These are phyloP conservation scores for Busseola fusca DNA, from an alignment of 2,888 invertebrate genomes.

Conservation along the genomic window DNA sequence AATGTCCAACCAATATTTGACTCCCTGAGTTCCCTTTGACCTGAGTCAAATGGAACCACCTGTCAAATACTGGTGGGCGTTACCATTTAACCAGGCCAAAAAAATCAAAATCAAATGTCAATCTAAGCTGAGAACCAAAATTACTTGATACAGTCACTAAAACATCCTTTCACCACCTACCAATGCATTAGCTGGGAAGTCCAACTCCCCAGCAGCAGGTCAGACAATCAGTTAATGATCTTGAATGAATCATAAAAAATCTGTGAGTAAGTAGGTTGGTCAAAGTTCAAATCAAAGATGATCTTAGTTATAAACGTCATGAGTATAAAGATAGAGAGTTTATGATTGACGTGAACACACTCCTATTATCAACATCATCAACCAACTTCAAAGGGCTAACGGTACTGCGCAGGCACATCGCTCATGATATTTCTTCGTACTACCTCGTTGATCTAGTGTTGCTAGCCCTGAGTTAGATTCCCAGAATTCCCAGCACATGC, in stretches of 20 bases:
- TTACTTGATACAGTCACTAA: background rate
- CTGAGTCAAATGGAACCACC: background rate
- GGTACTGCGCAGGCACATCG: background rate
- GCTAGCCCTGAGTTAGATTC: background rate
- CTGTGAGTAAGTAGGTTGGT: background rate
- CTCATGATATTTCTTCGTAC: too few relatives aligned
- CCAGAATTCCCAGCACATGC: too few relatives aligned
- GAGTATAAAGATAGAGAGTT: background rate
- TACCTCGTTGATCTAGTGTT: too few relatives aligned
- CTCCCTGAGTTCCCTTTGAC: too few relatives aligned
- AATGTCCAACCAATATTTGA: too few relatives aligned
- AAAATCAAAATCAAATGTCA: background rate
- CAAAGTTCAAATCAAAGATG: slow-evolving; percentile 2
- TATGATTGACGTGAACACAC: background rate
- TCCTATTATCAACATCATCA: background rate
- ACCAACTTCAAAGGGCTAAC: slow-evolving; percentile 15
- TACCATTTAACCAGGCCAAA: background rate
- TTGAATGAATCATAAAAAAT: slow-evolving; percentile 1
- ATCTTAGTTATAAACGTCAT: background rate
- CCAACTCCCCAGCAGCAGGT: too few relatives aligned
- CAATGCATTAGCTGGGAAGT: background rate
- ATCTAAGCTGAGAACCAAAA: background rate
- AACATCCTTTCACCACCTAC: background rate
- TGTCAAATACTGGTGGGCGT: too few relatives aligned
- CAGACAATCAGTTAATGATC: background rate